Percentiles rank a stretch among this genome's conserved stretches.
Conservation (phyloP, 2,113 vertebrate species). For the Thryonomys swinderianus region DNA sequence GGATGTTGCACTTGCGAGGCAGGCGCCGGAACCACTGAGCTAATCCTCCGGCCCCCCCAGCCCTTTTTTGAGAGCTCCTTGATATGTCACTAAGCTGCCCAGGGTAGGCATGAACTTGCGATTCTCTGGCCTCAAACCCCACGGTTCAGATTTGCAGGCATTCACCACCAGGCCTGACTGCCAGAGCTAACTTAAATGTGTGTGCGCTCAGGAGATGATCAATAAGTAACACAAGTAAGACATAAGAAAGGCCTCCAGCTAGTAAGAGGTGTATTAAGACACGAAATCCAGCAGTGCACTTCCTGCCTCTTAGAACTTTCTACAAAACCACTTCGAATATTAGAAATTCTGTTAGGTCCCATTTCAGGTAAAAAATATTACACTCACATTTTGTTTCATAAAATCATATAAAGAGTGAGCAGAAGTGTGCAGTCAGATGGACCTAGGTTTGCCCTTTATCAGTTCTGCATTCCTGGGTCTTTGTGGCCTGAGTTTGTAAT, state of each 20-base stretch:
- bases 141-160: neutral
- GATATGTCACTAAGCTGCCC: too few relatives aligned
- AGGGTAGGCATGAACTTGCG: too few relatives aligned
- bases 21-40: too few relatives aligned
- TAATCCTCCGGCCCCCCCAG: too few relatives aligned
- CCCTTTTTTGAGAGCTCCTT: too few relatives aligned
- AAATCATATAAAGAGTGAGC: constrained; percentile 20
- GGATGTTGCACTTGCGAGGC: too few relatives aligned
- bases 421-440: neutral
- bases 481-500: neutral
- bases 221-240: neutral
- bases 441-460: neutral
- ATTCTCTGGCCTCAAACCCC: too few relatives aligned
- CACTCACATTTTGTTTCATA: constrained; percentile 19
- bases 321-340: constrained; percentile 48
- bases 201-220: neutral
- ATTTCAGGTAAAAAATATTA: neutral
- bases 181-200: neutral
- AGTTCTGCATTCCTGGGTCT: neutral
- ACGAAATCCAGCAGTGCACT: neutral
- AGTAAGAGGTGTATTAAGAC: constrained; percentile 1
- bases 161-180: neutral
- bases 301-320: neutral
- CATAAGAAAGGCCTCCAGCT: constrained; percentile 12
- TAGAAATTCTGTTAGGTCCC: constrained; percentile 23